Base-by-base conservation (phyloP, 2,797 vertebrate species). In the Intellagama lesueurii region DNA sequence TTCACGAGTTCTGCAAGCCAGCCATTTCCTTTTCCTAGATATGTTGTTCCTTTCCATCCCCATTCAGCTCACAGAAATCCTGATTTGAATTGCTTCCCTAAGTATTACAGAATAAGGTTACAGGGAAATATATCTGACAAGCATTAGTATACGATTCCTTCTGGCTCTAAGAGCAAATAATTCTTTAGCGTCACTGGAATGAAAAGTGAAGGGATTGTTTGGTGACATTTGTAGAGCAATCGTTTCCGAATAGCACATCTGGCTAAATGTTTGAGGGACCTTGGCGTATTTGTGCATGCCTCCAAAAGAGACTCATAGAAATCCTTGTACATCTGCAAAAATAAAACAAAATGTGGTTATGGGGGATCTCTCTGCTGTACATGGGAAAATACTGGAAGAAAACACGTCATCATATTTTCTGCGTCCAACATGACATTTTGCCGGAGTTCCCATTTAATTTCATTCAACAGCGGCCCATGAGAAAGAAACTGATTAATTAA, bases 261-360 rank as follows among this genome's bases (percentile, higher is more conserved):
- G 90, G 97, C 94, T 87, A 99, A 95, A 94, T 99, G 99, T 93
- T 98, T 97, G 93, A 99, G 98, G 4, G 97, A 97, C 90, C 99
- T 97, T 1, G 99, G 99, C 0, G 96, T 95, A 91, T 98, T 97
- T 90, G 95, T 92, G 97, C 99, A 99, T 87, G 98, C 97, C 0
- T 95, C 95, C 88, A 99, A 99, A 92, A 99, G 64, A 1, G 99
- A 99, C 91, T 98, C 97, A 32, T 99, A 99, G 96, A 99, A 99
- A 86, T 95, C 96, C 92, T 95, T 95, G 93, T 99, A 95, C 52
- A 86, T 95, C 99, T 99, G 97, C 7, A 91, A 96, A 92, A 87
- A 87, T 32, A 87, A 82, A 52, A 87, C 78, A 1, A 90, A 89
- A 24, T 0, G 0, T 26, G 9, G 26, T 87, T 93, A 73, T 88